Evolutionary conservation across 2,113 vertebrate genomes (phyloP).

Genomic region (Melierax canorus): DNA sequence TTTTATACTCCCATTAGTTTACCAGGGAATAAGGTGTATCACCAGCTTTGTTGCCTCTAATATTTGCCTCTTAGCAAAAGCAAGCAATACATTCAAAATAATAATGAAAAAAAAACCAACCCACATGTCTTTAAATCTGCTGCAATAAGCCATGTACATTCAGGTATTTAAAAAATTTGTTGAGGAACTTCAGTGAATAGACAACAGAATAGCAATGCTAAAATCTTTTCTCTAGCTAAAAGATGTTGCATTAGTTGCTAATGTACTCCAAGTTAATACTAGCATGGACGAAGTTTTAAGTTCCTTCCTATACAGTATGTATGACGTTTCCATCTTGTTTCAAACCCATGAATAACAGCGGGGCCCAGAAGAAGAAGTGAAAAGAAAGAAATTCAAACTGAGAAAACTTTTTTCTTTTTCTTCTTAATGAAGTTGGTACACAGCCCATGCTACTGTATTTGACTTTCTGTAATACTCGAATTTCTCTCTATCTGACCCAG

Average conservation of each 20-base stretch:
- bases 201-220: background rate
- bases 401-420: background rate
- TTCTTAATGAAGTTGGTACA: background rate
- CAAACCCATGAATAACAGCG: background rate
- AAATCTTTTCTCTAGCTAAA: background rate
- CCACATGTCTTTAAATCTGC: background rate
- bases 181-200: background rate
- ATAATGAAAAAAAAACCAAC: background rate
- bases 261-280: background rate
- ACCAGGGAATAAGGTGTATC: background rate
- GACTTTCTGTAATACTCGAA: background rate
- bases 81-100: background rate
- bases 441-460: background rate
- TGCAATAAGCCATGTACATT: background rate
- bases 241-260: background rate
- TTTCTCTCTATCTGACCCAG: background rate
- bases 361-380: background rate
- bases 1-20: background rate
- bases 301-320: background rate
- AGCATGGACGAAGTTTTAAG: background rate
- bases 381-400: background rate
- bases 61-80: background rate
- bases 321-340: background rate
- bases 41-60: background rate
- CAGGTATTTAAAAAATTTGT: background rate